These are phyloP conservation scores for Oophaga pumilio DNA, from an alignment of 2,113 vertebrate species.

Conservation along the genomic window DNA sequence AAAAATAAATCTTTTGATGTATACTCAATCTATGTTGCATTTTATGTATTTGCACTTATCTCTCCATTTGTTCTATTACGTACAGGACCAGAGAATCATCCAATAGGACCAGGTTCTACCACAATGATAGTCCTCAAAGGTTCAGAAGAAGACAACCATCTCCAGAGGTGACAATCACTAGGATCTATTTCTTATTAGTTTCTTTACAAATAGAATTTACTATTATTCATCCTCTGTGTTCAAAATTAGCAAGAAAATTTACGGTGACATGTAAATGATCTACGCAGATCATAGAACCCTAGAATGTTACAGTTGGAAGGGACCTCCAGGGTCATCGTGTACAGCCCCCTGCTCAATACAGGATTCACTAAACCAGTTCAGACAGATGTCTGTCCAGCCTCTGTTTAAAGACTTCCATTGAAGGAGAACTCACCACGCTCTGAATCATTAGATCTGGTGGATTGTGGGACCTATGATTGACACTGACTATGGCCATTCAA, in stretches of 20 bases:
- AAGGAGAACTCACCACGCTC: not conserved
- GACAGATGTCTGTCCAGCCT: too few relatives aligned
- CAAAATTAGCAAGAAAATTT: not conserved
- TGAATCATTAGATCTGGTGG: not conserved
- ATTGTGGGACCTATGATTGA: too few relatives aligned
- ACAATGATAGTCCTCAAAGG: not conserved
- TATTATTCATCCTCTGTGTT: not conserved
- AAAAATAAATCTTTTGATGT: slow-evolving; percentile 7
- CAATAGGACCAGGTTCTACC: not conserved
- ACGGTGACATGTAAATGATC: not conserved
- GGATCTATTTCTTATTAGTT: not conserved
- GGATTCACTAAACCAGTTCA: too few relatives aligned
- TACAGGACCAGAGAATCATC: not conserved
- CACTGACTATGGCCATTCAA: too few relatives aligned
- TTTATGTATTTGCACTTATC: not conserved
- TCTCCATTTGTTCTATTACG: not conserved
- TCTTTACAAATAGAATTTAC: not conserved
- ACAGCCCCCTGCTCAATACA: too few relatives aligned
- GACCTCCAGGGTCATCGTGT: too few relatives aligned
- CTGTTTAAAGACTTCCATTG: too few relatives aligned
- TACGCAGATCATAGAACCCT: too few relatives aligned
- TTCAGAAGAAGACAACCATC: not conserved
- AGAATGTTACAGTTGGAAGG: too few relatives aligned
- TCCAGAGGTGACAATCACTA: not conserved
- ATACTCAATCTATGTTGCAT: not conserved